Evolutionary conservation across 2,113 vertebrate species (phyloP).

Genomic region (Lepisosteus osseus): DNA sequence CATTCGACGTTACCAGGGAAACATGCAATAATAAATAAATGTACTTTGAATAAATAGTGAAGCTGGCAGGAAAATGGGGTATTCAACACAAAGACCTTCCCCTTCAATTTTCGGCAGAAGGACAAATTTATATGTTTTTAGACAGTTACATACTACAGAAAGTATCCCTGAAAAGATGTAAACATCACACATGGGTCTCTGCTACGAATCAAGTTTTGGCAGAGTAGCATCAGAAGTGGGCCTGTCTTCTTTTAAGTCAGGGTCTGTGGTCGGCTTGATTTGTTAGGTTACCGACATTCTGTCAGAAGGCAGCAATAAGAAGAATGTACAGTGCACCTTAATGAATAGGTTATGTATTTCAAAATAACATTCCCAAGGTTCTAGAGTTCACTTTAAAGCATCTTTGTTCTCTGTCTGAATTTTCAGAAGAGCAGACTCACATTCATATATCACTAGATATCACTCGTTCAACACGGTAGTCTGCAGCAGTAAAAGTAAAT

Average conservation of each 20-base stretch:
- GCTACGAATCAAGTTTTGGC: no score
- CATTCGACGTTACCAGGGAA: conserved; percentile 11
- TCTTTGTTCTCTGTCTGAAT: no score
- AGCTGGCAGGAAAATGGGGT: neutral
- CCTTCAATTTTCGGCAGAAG: neutral
- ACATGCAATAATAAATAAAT: conserved; percentile 18
- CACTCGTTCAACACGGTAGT: no score
- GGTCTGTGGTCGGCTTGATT: neutral
- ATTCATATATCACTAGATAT: no score
- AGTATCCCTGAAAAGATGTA: neutral
- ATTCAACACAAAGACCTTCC: neutral
- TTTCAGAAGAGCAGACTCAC: no score
- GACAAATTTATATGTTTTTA: neutral
- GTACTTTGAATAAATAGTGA: neutral
- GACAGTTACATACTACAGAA: conserved; percentile 13
- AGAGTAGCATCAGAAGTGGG: neutral
- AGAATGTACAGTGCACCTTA: no score
- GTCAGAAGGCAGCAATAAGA: neutral
- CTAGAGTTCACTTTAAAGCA: no score
- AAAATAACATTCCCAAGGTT: no score
- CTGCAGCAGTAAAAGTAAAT: no score
- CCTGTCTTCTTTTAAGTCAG: conserved; percentile 1
- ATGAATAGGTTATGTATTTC: no score
- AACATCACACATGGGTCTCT: neutral
- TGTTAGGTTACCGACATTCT: neutral